A percentile compares a stretch with the other conserved stretches of the same genome.
phyloP scores from a whole-genome alignment of 1,140 invertebrate genomes.

The Platyscapa corneri region DNA sequence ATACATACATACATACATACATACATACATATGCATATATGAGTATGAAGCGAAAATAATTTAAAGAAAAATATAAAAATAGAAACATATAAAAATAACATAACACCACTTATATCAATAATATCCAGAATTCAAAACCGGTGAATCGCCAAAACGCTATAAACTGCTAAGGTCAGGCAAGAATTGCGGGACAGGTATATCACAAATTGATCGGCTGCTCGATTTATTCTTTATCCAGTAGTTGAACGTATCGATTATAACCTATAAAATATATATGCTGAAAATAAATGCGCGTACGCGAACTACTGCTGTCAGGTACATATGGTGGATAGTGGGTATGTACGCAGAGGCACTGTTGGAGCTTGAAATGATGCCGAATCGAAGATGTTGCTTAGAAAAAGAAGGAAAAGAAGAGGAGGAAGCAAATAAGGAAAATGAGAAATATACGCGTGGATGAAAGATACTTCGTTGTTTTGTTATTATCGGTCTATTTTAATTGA shows the following conservation, averaged over 20 bases:
- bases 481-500: background rate
- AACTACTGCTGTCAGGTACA: background rate
- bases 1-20: no score
- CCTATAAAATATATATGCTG: constrained; percentile 57
- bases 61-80: no score
- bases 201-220: constrained; percentile 57
- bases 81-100: background rate
- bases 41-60: background rate
- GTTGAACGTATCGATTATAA: constrained; percentile 60
- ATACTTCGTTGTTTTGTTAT: background rate
- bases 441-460: background rate
- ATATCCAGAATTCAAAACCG: constrained; percentile 37
- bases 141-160: constrained; percentile 18
- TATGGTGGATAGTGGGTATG: constrained; percentile 15
- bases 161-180: background rate
- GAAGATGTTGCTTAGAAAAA: background rate
- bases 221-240: constrained; percentile 53
- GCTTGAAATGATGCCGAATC: constrained; percentile 25
- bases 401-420: background rate
- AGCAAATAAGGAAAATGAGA: background rate
- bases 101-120: constrained; percentile 51
- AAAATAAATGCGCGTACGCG: constrained; percentile 49
- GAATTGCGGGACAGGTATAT: constrained; percentile 8
- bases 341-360: background rate
- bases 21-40: no score